A percentile compares a stretch with the other conserved stretches of the same genome.
Conservation (phyloP, 2,797 vertebrate genomes). For the Podargus strigoides region DNA sequence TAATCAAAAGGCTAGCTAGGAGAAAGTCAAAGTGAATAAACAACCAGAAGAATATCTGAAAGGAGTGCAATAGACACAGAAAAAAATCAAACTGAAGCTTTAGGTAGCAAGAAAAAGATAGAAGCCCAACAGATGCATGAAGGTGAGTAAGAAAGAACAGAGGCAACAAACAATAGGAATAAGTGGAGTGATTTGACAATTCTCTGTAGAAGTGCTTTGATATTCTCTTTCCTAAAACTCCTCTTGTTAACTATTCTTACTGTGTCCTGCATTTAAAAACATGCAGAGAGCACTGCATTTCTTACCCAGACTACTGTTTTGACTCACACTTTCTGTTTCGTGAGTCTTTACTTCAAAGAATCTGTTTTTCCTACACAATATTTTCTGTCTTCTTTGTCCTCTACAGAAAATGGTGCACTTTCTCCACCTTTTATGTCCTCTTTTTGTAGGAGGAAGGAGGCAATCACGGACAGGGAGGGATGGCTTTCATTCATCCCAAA, state of each 20-base stretch:
- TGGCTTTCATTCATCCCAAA: background rate
- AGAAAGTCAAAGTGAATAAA: background rate
- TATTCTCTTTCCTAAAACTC: background rate
- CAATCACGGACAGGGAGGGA: background rate
- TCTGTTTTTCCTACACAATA: background rate
- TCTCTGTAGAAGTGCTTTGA: background rate
- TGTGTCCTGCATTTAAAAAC: background rate
- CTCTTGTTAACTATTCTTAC: background rate
- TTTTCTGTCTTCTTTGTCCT: background rate
- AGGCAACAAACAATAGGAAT: background rate
- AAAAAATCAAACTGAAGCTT: background rate
- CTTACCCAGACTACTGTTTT: background rate
- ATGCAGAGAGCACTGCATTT: background rate
- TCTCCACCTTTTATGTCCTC: background rate
- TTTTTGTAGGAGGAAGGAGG: background rate
- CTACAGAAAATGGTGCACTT: background rate
- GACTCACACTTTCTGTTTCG: background rate
- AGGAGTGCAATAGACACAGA: background rate
- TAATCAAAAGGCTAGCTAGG: background rate
- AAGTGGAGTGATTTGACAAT: background rate
- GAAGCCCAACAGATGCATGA: background rate
- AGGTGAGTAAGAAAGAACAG: background rate
- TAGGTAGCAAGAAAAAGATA: background rate
- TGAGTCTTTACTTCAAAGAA: background rate
- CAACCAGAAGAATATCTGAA: background rate